Conservation (phyloP, 2,113 vertebrate species). For the Thalassoma bifasciatum region DNA sequence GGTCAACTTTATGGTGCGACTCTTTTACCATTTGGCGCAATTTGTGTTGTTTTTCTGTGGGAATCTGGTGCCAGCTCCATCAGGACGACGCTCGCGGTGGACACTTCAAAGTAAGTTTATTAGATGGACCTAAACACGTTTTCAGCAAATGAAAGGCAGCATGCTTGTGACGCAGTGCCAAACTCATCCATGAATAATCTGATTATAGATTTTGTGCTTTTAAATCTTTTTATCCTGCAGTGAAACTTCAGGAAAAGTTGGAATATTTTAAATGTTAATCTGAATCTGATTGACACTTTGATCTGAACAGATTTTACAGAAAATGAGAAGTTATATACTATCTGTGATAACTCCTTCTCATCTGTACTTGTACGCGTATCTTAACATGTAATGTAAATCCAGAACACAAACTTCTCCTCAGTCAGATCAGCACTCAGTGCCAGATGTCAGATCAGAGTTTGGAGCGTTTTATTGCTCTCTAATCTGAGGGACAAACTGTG, state of each 20-base stretch:
- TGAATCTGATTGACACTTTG: neutral
- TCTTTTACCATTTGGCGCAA: conserved; percentile 71
- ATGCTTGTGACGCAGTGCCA: neutral
- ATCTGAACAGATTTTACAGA: conserved; percentile 1
- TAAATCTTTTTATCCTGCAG: neutral
- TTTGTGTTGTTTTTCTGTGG: conserved; percentile 74
- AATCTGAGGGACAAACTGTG: conserved; percentile 9
- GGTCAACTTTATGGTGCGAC: conserved; percentile 71
- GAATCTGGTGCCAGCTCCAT: conserved; percentile 72
- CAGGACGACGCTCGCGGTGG: conserved; percentile 71
- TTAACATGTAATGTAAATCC: conserved; percentile 7
- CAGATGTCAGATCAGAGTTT: conserved; percentile 30
- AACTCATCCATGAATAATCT: neutral
- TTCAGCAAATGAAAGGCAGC: neutral
- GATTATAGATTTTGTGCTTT: neutral
- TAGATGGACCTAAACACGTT: neutral
- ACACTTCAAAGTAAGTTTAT: conserved; percentile 74
- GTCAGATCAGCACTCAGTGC: conserved; percentile 6
- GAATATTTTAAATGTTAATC: neutral
- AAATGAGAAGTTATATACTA: neutral
- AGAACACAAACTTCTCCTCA: conserved; percentile 3
- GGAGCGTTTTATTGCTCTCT: conserved; percentile 29
- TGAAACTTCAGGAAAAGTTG: neutral
- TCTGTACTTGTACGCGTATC: conserved; percentile 4
- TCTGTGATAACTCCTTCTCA: neutral